Evolutionary conservation across 2,888 invertebrate species (phyloP).

Genomic region (Digitonthophagus gazella): DNA sequence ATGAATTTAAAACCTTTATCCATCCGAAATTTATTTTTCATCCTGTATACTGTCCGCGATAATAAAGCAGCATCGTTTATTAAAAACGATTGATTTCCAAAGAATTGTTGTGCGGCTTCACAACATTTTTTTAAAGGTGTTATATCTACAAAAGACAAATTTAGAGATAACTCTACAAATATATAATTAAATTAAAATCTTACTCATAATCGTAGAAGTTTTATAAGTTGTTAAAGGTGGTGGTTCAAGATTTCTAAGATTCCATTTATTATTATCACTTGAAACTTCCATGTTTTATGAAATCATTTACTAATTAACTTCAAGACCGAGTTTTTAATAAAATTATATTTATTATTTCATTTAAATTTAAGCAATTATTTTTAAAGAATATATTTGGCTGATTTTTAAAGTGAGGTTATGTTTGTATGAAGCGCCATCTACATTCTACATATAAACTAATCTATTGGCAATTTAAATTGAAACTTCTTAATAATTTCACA

Average conservation of each 20-base stretch:
- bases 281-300: not conserved
- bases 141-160: conserved; percentile 30
- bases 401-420: no score
- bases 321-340: no score
- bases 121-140: conserved; percentile 27
- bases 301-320: no score
- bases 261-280: conserved; percentile 31
- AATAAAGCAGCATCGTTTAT: conserved; percentile 50
- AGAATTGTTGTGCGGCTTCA: conserved; percentile 36
- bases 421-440: no score
- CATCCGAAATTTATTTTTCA: conserved; percentile 54
- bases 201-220: conserved; percentile 20
- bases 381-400: no score
- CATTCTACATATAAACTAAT: no score
- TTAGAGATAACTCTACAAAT: not conserved
- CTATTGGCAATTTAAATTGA: no score
- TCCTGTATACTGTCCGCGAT: conserved; percentile 50
- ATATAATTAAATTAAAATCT: conserved; percentile 6
- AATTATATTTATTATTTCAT: no score
- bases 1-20: conserved; percentile 54
- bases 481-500: no score
- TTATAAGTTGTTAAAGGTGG: conserved; percentile 32
- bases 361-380: no score
- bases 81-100: conserved; percentile 41
- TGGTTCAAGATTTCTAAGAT: conserved; percentile 29